Percentiles rank a stretch among this genome's conserved stretches.
These are phyloP conservation scores for Heliconius melpomene DNA, from an alignment of 1,140 invertebrate genomes.

Conservation along the genomic window DNA sequence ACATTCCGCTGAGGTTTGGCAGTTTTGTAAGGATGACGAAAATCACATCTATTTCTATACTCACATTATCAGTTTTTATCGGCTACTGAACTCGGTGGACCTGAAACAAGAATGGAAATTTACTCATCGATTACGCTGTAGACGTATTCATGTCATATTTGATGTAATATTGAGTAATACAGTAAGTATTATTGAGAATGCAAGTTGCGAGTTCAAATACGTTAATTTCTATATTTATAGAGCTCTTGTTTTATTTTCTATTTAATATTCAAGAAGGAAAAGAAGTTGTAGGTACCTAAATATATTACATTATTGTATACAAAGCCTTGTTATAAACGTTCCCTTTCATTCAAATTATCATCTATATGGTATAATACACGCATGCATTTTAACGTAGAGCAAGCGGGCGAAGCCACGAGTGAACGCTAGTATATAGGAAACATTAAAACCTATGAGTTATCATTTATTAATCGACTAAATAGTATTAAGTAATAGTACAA, in stretches of 20 bases:
- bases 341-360: too few species aligned
- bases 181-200: too few species aligned
- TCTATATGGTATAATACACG: not conserved
- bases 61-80: slow-evolving; percentile 60
- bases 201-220: too few species aligned
- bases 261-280: too few species aligned
- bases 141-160: slow-evolving; percentile 4
- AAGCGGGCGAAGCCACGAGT: too few species aligned
- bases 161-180: not conserved
- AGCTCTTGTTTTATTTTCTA: too few species aligned
- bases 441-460: not conserved
- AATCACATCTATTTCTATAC: slow-evolving; percentile 38
- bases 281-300: too few species aligned
- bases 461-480: not conserved
- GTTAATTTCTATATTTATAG: too few species aligned
- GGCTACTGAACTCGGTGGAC: slow-evolving; percentile 57
- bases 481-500: not conserved
- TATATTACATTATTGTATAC: too few species aligned
- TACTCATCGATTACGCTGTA: slow-evolving; percentile 46
- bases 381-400: too few species aligned
- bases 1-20: not conserved
- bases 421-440: too few species aligned
- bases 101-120: slow-evolving; percentile 60
- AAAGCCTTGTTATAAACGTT: too few species aligned
- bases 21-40: slow-evolving; percentile 11